A percentile compares a stretch with the other conserved stretches of the same genome.
phyloP scores from a whole-genome alignment of 2,888 invertebrate species.

The Perizoma affinitatum region DNA sequence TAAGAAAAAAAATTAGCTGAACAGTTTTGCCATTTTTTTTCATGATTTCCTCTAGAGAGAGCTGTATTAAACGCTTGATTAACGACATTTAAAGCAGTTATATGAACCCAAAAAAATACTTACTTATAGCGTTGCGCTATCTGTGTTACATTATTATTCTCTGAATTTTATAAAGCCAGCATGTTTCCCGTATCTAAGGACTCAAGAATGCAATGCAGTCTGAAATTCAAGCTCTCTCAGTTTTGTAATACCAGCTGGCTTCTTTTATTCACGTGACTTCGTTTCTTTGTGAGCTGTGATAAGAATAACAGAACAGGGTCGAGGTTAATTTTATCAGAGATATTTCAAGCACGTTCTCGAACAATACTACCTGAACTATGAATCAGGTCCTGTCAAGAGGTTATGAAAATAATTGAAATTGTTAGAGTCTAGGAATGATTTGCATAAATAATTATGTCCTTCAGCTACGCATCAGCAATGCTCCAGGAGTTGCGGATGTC shows the following conservation, averaged over 20 bases:
- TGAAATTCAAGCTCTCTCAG: slow-evolving; percentile 13
- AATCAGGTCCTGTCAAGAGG: slow-evolving; percentile 5
- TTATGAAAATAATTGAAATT: background rate
- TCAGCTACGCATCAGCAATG: too few species aligned
- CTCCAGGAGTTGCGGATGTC: too few species aligned
- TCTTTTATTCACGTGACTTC: slow-evolving; percentile 20
- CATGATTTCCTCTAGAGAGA: too few species aligned
- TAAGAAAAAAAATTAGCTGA: too few species aligned
- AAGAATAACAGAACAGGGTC: background rate
- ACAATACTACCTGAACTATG: slow-evolving; percentile 11
- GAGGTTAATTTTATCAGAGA: background rate
- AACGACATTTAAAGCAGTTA: too few species aligned
- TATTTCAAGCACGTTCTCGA: background rate
- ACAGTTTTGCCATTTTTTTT: too few species aligned
- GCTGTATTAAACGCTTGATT: too few species aligned
- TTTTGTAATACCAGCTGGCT: slow-evolving; percentile 17
- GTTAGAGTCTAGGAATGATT: too few species aligned
- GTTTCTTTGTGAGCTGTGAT: slow-evolving; percentile 5
- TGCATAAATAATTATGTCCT: too few species aligned
- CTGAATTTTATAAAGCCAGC: background rate
- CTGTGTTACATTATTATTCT: background rate
- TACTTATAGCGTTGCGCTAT: too few species aligned
- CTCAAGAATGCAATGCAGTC: slow-evolving; percentile 13
- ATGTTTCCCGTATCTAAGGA: slow-evolving; percentile 7
- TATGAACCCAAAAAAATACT: too few species aligned